These are phyloP conservation scores for Drosophila lini DNA, from an alignment of 1,140 invertebrate genomes.

Conservation along the genomic window DNA sequence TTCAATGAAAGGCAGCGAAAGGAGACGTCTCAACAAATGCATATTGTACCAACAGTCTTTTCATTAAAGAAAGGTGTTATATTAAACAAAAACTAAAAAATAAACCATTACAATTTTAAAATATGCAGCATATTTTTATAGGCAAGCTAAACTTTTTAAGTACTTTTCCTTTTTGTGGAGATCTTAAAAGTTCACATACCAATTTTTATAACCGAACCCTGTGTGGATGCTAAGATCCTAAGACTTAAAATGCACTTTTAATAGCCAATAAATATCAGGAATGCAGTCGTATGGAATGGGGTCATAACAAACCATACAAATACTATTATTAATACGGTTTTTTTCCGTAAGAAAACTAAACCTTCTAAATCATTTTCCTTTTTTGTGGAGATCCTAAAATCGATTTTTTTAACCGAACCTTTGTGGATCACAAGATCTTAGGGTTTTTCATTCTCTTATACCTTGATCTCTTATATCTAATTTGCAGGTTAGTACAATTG, in stretches of 20 bases:
- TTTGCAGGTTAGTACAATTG: too few species aligned
- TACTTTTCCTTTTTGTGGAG: too few species aligned
- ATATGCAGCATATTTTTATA: too few species aligned
- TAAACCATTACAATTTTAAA: background rate
- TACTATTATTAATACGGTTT: too few species aligned
- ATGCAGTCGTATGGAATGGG: too few species aligned
- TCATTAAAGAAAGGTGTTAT: background rate
- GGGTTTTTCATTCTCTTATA: background rate
- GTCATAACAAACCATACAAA: too few species aligned
- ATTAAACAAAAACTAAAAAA: background rate
- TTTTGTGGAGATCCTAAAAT: background rate
- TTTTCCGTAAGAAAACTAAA: background rate
- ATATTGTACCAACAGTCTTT: constrained; percentile 15
- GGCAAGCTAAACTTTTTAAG: background rate
- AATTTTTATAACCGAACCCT: background rate
- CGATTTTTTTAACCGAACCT: background rate
- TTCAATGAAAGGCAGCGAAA: constrained; percentile 54
- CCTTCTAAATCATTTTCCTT: background rate
- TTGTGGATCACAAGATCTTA: background rate
- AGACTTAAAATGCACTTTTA: background rate
- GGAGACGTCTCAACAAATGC: background rate
- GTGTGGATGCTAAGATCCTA: background rate
- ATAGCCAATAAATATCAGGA: too few species aligned
- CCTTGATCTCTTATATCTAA: background rate
- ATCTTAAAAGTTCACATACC: background rate